Conservation (phyloP, 2,888 invertebrate genomes). For the Ophion slaviceki region DNA sequence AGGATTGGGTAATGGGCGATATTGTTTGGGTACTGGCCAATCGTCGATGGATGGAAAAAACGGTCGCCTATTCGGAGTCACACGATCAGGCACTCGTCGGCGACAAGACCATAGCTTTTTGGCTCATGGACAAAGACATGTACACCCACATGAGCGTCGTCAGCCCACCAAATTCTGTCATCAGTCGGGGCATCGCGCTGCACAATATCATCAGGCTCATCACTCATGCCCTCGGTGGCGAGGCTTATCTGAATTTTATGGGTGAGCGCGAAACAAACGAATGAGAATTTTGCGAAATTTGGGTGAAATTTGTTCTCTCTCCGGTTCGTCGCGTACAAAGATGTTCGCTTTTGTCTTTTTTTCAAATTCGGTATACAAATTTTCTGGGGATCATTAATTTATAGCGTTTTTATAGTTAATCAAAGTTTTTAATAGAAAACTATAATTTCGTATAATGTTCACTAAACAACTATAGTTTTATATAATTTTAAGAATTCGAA, state of each 20-base stretch:
- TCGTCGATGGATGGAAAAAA: slow-evolving; percentile 97
- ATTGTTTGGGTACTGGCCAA: slow-evolving; percentile 97
- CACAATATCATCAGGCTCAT: slow-evolving; percentile 98
- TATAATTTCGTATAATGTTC: too few relatives aligned
- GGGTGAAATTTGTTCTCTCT: not conserved
- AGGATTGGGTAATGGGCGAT: slow-evolving; percentile 96
- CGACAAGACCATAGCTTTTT: slow-evolving; percentile 99
- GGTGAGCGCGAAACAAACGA: slow-evolving; percentile 85
- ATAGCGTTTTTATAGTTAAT: too few relatives aligned
- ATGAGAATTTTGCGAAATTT: not conserved
- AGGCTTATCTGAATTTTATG: slow-evolving; percentile 99
- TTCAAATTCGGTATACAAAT: too few relatives aligned
- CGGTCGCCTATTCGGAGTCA: slow-evolving; percentile 99
- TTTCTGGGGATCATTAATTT: too few relatives aligned
- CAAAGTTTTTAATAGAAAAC: too few relatives aligned
- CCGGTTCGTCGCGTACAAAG: not conserved
- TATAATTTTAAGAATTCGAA: too few relatives aligned
- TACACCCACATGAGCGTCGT: slow-evolving; percentile 96
- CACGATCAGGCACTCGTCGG: slow-evolving; percentile 99
- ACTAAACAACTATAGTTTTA: too few relatives aligned
- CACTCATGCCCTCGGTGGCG: slow-evolving; percentile 97
- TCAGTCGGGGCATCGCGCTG: slow-evolving; percentile 97
- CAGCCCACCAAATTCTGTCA: slow-evolving; percentile 88
- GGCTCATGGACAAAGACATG: slow-evolving; percentile 99
- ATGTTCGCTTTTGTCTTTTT: not conserved